Conservation (phyloP, 2,113 vertebrate species). For the Mustela nigripes region DNA sequence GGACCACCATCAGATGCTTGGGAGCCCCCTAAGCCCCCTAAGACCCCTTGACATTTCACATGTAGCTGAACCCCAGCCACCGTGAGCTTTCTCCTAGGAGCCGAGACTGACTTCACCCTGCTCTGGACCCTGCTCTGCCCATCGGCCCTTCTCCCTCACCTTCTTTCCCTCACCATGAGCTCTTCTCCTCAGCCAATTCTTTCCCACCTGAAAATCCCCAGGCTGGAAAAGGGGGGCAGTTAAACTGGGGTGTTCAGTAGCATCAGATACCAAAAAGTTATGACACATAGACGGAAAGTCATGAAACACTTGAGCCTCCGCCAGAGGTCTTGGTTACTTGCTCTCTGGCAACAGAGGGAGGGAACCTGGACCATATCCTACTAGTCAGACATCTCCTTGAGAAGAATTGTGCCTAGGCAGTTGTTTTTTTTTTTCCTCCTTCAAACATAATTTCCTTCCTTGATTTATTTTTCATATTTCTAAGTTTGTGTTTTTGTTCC, state of each 20-base stretch:
- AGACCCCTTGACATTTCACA: no score
- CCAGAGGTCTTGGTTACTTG: not conserved
- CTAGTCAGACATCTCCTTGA: not conserved
- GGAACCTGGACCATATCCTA: not conserved
- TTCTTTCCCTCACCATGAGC: not conserved
- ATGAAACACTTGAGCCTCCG: not conserved
- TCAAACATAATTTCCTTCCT: not conserved
- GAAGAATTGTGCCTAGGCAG: not conserved
- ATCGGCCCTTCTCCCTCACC: not conserved
- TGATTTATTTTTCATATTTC: not conserved
- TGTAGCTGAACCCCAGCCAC: accelerated
- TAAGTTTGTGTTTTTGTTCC: not conserved
- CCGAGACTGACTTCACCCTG: not conserved
- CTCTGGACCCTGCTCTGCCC: not conserved
- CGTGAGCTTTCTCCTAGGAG: not conserved
- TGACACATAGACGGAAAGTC: not conserved
- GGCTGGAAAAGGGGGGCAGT: not conserved
- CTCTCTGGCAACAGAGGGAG: not conserved
- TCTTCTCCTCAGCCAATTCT: not conserved
- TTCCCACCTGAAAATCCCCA: not conserved
- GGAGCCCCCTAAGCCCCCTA: not conserved
- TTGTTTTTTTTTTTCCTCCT: not conserved
- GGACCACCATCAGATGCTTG: not conserved
- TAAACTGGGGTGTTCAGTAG: not conserved
- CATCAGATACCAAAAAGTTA: not conserved